These are phyloP conservation scores for Chloromyia formosa DNA, from an alignment of 2,888 invertebrate genomes.

Conservation along the genomic window DNA sequence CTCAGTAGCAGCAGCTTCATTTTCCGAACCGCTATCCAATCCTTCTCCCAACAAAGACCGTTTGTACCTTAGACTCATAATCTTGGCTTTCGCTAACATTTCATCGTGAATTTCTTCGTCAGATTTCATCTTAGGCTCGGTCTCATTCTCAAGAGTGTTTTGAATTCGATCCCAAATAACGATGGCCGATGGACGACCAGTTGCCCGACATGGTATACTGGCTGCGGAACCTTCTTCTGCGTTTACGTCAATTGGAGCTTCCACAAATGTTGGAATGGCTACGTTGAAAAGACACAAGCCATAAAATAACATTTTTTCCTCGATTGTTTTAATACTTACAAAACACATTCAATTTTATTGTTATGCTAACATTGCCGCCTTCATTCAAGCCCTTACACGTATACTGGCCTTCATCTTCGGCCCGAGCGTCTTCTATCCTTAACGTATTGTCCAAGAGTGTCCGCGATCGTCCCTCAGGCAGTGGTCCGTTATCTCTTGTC, in stretches of 20 bases:
- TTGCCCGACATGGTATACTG: slow-evolving; percentile 54
- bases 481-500: slow-evolving; percentile 52
- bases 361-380: slow-evolving; percentile 54
- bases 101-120: slow-evolving; percentile 63
- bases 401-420: slow-evolving; percentile 55
- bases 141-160: slow-evolving; percentile 14
- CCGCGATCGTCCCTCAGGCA: slow-evolving; percentile 55
- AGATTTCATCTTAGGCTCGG: slow-evolving; percentile 52
- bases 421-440: slow-evolving; percentile 54
- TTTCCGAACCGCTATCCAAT: slow-evolving; percentile 18
- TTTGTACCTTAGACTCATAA: slow-evolving; percentile 54
- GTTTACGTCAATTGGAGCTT: slow-evolving; percentile 54
- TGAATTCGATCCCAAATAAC: slow-evolving; percentile 52
- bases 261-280: slow-evolving; percentile 55
- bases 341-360: slow-evolving; percentile 54
- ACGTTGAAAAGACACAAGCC: neutral
- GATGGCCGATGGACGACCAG: slow-evolving; percentile 53
- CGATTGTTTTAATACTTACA: slow-evolving; percentile 48
- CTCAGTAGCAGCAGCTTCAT: slow-evolving; percentile 35
- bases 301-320: neutral
- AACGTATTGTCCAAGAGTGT: slow-evolving; percentile 55
- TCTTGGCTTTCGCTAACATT: slow-evolving; percentile 53
- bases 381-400: slow-evolving; percentile 55
- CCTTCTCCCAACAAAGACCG: slow-evolving; percentile 39
- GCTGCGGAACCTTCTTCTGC: slow-evolving; percentile 53